Evolutionary conservation across 2,113 vertebrate genomes (phyloP), one percentile per base, ranked within the genome.

Genomic region (Scatophagus argus): DNA sequence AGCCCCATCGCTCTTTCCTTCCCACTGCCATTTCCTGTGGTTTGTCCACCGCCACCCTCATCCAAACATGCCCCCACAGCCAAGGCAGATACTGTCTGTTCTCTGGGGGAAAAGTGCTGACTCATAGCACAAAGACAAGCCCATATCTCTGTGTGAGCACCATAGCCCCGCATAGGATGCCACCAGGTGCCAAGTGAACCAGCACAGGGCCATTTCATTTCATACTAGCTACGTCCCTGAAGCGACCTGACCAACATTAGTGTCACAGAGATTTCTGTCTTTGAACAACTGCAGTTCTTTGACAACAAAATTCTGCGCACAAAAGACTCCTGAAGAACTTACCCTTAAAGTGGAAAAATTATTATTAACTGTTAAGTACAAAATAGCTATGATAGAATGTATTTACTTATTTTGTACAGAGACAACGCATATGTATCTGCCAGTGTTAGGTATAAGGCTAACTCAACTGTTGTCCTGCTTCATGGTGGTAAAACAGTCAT

Each of bases 61-160:
- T 68, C 77, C 71, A 58, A 74, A 79, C 43, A 56, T 67, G 65
- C 77, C 71, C 84, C 85, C 74, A 59, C 78, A 82, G 76, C 73
- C 76, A 68, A 63, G 52, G 76, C 84, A 84, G 79, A 88, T 83
- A 74, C 82, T 66, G 70, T 62, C 70, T 78, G 81, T 82, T 88
- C 71, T 90, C 75, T 10, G 17, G 51, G 52, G 51, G 51, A 12
- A 88, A 88, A 91, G 75, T 93, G 92, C 92, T 93, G 93, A 93
- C 88, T 92, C 90, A 92, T 76, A 82, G 74, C 85, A 81, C 65
- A 87, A 83, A 74, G 71, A 70, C 74, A 23, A 90, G 83, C 86
- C 87, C 58, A 71, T 88, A 38, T 68, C 67, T 74, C 72, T 19
- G 74, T 64, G 78, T 87, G 36, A 88, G 82, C 69, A 38, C 52